Evolutionary conservation across 2,888 invertebrate species (phyloP).

Genomic region (Agelastica alni): DNA sequence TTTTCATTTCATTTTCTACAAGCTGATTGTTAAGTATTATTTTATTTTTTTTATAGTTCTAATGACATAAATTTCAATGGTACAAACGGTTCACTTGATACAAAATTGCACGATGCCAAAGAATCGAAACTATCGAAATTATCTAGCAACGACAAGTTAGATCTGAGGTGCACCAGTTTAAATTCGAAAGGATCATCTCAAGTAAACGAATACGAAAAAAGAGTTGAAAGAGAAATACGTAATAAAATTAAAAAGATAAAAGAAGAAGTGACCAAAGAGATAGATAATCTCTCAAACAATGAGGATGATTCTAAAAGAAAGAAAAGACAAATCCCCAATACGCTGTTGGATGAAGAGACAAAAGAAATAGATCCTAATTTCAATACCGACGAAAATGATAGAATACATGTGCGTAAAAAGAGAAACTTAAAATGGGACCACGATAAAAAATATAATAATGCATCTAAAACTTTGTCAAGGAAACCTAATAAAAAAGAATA

Average conservation of each 20-base stretch:
- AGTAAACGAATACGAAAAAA: constrained; percentile 35
- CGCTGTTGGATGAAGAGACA: constrained; percentile 48
- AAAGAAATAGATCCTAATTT: constrained; percentile 46
- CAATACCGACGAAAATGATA: constrained; percentile 37
- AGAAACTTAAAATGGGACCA: too few species aligned
- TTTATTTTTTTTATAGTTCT: not conserved
- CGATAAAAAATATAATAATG: too few species aligned
- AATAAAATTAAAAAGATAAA: constrained; percentile 44
- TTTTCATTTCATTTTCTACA: too few species aligned
- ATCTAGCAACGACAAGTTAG: constrained; percentile 3
- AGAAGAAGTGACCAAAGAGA: constrained; percentile 46
- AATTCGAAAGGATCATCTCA: not conserved
- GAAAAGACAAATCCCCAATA: constrained; percentile 42
- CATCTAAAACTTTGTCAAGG: too few species aligned
- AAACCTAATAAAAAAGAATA: too few species aligned
- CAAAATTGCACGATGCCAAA: too few species aligned
- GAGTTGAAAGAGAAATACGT: constrained; percentile 43
- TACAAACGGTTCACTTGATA: too few species aligned
- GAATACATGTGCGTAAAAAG: constrained; percentile 46
- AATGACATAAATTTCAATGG: not conserved
- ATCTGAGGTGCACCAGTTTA: constrained; percentile 1
- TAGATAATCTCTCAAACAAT: constrained; percentile 25
- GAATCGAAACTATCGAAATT: too few species aligned
- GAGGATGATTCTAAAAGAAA: constrained; percentile 33
- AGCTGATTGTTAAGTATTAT: not conserved